Percentiles rank a stretch among this genome's conserved stretches.
Conservation (phyloP, 2,888 invertebrate species). For the Himalopsyche tibetana region DNA sequence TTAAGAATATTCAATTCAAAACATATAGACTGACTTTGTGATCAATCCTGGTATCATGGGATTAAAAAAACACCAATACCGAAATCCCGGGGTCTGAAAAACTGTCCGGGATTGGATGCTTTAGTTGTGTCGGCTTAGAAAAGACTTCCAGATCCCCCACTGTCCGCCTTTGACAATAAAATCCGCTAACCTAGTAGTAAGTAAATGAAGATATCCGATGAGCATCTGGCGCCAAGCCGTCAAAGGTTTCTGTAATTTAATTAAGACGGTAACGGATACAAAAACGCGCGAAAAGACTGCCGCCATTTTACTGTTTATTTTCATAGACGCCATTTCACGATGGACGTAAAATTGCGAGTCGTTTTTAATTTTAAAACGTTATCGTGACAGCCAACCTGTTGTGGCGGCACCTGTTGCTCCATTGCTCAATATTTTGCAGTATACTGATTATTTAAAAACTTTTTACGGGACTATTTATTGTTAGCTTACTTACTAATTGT, state of each 20-base stretch:
- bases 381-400: not conserved
- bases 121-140: too few relatives aligned
- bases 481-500: too few relatives aligned
- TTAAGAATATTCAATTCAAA: too few relatives aligned
- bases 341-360: not conserved
- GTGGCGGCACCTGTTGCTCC: not conserved
- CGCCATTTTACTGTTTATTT: conserved; percentile 9
- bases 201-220: conserved; percentile 6
- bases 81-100: too few relatives aligned
- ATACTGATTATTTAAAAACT: too few relatives aligned
- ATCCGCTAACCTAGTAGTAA: not conserved
- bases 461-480: too few relatives aligned
- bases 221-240: conserved; percentile 13
- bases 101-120: too few relatives aligned
- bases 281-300: conserved; percentile 23
- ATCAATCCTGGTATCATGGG: too few relatives aligned
- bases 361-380: not conserved
- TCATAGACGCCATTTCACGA: not conserved
- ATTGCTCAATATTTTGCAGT: too few relatives aligned
- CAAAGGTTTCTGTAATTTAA: conserved; percentile 9
- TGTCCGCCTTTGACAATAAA: not conserved
- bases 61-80: too few relatives aligned
- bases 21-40: too few relatives aligned
- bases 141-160: not conserved
- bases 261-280: not conserved